Evolutionary conservation across 1,140 invertebrate genomes (phyloP), one percentile per base, ranked within the genome.

Genomic region (Papilio aristodemus): DNA sequence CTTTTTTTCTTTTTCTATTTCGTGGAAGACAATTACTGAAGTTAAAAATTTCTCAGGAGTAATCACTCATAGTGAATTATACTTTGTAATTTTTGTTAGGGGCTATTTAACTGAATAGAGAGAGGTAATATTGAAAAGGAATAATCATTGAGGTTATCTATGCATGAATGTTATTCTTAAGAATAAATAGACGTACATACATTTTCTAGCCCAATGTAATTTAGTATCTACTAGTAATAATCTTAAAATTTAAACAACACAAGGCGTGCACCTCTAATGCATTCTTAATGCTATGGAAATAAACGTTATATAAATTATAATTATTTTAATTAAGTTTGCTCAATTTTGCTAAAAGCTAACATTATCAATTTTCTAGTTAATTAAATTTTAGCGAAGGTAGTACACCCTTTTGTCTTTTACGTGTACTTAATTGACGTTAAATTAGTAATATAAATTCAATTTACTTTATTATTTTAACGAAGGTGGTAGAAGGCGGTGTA

Each of bases 351-450:
- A 22, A 54, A 54, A 25, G 46, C 19, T 54, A 54, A 54, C 9
- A 54, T 54, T 25, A 54, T 54, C 17, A 19, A 50, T 25, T 50
- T 50, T 50, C 46, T 54, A 54, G 46, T 54, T 54, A 54, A 54
- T 54, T 54, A 54, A 54, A 54, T 54, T 54, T 54, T 11, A 22
- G 19, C 46, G 46, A 54, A 25, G 46, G 46, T 19, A 9, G 46
- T 22, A 50, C 17, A 22, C 46, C 46, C 46, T 54, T 54, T 54
- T 54, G 22, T 25, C 46, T 54, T 54, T 54, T 10, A 9, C 19
- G 17, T 54, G 22, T 54, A 54, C 46, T 54, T 54, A 54, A 25
- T 54, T 54, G 46, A 54, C 17, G 22, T 54, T 54, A 22, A 54
- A 54, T 54, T 54, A 54, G 19, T 54, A 54, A 13, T 54, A 54